phyloP scores from a whole-genome alignment of 2,113 vertebrate species.

The Ptilonorhynchus violaceus region DNA sequence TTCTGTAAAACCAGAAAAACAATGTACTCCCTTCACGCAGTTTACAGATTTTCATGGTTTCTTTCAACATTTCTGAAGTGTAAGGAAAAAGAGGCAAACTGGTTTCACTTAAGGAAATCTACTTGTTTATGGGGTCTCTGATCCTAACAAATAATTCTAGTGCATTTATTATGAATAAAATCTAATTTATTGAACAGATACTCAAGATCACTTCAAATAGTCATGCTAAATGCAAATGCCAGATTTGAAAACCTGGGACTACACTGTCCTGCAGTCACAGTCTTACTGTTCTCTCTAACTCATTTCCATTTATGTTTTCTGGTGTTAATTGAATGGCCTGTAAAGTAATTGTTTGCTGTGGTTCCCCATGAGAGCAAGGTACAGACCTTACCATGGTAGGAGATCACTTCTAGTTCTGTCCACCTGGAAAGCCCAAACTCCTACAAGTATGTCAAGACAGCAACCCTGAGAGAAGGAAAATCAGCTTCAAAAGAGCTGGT shows the following conservation, averaged over 20 bases:
- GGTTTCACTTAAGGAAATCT: not conserved
- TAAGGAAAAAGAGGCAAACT: not conserved
- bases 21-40: not conserved
- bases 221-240: not conserved
- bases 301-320: not conserved
- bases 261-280: not conserved
- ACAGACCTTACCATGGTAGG: not conserved
- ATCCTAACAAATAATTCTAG: not conserved
- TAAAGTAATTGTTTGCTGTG: not conserved
- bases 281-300: not conserved
- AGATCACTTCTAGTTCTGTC: not conserved
- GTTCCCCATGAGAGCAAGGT: not conserved
- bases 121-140: not conserved
- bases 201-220: not conserved
- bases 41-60: not conserved
- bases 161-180: not conserved
- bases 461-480: not conserved
- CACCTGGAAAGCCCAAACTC: not conserved
- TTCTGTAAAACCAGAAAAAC: not conserved
- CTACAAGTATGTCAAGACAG: not conserved
- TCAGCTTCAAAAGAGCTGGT: not conserved
- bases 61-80: not conserved
- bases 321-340: not conserved
- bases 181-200: not conserved
- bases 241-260: not conserved